phyloP scores from a whole-genome alignment of 1,140 invertebrate genomes.

The Drosophila subpulchrella region DNA sequence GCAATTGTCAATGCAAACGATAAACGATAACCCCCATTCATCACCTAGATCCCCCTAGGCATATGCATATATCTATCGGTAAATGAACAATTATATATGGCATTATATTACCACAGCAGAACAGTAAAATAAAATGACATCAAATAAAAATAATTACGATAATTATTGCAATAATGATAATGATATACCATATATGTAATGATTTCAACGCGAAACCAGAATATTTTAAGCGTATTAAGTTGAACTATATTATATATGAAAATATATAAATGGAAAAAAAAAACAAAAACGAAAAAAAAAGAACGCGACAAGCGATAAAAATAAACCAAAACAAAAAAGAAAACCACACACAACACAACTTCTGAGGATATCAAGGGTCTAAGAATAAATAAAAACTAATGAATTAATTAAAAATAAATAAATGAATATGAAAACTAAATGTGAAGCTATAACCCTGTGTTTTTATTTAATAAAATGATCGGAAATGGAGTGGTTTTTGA shows the following conservation, averaged over 20 bases:
- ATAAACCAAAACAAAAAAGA: constrained; percentile 62
- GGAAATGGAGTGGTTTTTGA: background rate
- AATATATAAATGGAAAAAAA: constrained; percentile 28
- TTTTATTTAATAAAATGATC: constrained; percentile 3
- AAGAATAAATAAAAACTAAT: constrained; percentile 83
- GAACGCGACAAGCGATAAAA: constrained; percentile 64
- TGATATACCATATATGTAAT: constrained; percentile 57
- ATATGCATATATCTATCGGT: constrained; percentile 56
- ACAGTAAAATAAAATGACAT: constrained; percentile 55
- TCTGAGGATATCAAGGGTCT: constrained; percentile 83
- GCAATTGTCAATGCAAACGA: constrained; percentile 21
- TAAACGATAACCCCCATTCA: constrained; percentile 30
- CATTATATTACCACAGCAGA: constrained; percentile 66
- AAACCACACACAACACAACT: constrained; percentile 68
- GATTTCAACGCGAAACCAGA: constrained; percentile 52
- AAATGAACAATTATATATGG: constrained; percentile 73
- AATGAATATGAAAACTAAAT: constrained; percentile 82
- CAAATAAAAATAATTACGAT: constrained; percentile 47
- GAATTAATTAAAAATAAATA: constrained; percentile 82
- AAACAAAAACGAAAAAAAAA: constrained; percentile 26
- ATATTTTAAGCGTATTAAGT: constrained; percentile 55
- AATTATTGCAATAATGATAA: constrained; percentile 54
- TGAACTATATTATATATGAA: constrained; percentile 38
- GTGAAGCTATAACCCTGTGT: constrained; percentile 55
- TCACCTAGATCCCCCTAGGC: constrained; percentile 54